A percentile compares a stretch with the other conserved stretches of the same genome.
Evolutionary conservation across 1,140 invertebrate species (phyloP).

Genomic region (Danaus plexippus): DNA sequence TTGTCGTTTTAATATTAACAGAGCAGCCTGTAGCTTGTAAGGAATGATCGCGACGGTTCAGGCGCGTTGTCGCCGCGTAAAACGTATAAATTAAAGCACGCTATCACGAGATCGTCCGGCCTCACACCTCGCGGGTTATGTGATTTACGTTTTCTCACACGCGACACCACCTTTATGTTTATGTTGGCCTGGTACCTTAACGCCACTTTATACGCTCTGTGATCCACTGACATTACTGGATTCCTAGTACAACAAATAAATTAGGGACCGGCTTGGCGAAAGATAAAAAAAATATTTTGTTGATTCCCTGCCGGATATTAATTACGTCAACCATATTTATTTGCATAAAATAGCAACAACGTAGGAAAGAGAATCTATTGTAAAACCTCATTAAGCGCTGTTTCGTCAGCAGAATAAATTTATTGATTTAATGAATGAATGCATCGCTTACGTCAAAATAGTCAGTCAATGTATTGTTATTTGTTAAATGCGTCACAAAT

Average conservation of each 20-base stretch:
- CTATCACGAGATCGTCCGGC: slow-evolving; percentile 63
- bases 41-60: slow-evolving; percentile 36
- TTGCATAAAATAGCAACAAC: background rate
- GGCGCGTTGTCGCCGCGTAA: slow-evolving; percentile 66
- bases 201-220: too few species aligned
- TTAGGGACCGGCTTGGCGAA: too few species aligned
- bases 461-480: slow-evolving; percentile 1
- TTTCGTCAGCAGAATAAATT: too few species aligned
- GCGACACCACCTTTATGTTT: slow-evolving; percentile 25
- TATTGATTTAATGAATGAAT: too few species aligned
- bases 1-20: slow-evolving; percentile 8
- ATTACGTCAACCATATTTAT: background rate
- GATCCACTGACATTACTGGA: background rate
- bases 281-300: too few species aligned
- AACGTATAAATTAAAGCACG: slow-evolving; percentile 65
- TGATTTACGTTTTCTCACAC: slow-evolving; percentile 60
- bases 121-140: slow-evolving; percentile 67
- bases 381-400: too few species aligned
- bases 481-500: slow-evolving; percentile 10
- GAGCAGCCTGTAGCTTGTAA: slow-evolving; percentile 39
- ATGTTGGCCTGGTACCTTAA: slow-evolving; percentile 27
- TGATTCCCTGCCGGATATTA: too few species aligned
- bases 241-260: too few species aligned
- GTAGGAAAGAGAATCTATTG: too few species aligned
- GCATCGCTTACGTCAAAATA: slow-evolving; percentile 4